Conservation (phyloP, 1,140 invertebrate genomes). For the Zeugodacus cucurbitae region DNA sequence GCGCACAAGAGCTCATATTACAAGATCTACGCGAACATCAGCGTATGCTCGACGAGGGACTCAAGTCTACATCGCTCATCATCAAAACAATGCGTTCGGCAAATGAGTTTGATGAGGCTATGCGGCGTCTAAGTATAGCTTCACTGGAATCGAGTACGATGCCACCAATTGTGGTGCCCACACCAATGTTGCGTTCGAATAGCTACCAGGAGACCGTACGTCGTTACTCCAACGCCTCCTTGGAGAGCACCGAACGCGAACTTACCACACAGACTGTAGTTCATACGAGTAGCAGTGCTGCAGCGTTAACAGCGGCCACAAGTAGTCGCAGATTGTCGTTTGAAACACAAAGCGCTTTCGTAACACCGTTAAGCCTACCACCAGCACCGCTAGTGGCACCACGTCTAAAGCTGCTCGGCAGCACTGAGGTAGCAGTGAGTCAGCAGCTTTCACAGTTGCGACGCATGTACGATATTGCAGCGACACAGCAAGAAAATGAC, state of each 20-base stretch:
- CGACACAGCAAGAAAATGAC: neutral
- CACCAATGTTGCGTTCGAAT: slow-evolving; percentile 58
- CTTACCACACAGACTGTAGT: slow-evolving; percentile 31
- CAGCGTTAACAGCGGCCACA: neutral
- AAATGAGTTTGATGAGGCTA: slow-evolving; percentile 64
- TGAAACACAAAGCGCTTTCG: slow-evolving; percentile 49
- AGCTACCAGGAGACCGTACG: slow-evolving; percentile 57
- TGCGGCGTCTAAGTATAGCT: slow-evolving; percentile 62
- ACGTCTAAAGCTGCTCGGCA: slow-evolving; percentile 56
- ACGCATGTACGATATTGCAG: slow-evolving; percentile 59
- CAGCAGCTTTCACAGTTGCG: slow-evolving; percentile 60
- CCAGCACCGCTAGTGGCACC: slow-evolving; percentile 54
- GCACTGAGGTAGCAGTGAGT: slow-evolving; percentile 57
- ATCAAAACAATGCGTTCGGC: slow-evolving; percentile 64
- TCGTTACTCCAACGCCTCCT: slow-evolving; percentile 52
- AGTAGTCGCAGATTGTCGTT: neutral
- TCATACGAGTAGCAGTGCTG: neutral
- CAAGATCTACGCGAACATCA: slow-evolving; percentile 60
- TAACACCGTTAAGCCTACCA: slow-evolving; percentile 27
- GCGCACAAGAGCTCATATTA: slow-evolving; percentile 56
- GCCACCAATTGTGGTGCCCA: slow-evolving; percentile 56
- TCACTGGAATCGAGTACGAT: slow-evolving; percentile 56
- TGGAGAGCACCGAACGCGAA: slow-evolving; percentile 34
- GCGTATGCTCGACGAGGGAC: slow-evolving; percentile 59
- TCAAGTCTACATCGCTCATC: slow-evolving; percentile 64